These are phyloP conservation scores for Nyctereutes procyonoides DNA, from an alignment of 2,113 vertebrate species.

Conservation along the genomic window DNA sequence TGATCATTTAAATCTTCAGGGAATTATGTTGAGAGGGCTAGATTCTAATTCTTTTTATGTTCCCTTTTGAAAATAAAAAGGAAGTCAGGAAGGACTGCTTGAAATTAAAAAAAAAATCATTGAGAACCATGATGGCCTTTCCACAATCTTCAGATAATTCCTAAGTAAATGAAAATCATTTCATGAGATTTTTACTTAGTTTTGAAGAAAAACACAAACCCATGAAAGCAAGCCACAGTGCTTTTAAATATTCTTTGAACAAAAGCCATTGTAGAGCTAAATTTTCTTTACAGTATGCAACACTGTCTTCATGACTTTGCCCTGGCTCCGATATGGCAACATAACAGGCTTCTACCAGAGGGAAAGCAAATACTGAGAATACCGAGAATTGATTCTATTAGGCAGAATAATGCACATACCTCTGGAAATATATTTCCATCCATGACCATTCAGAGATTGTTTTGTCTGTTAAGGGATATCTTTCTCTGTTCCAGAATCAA, in stretches of 20 bases:
- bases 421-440: background rate
- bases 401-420: background rate
- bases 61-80: background rate
- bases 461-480: background rate
- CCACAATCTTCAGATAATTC: slow-evolving; percentile 16
- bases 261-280: background rate
- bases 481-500: background rate
- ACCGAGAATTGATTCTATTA: background rate
- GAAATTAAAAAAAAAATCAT: background rate
- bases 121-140: background rate
- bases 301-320: background rate
- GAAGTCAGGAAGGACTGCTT: background rate
- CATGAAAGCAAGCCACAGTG: background rate
- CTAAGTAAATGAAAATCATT: background rate
- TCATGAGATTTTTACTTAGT: background rate
- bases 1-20: background rate
- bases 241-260: background rate
- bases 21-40: background rate
- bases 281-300: background rate
- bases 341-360: background rate
- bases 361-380: background rate
- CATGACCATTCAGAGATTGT: background rate
- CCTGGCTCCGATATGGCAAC: background rate
- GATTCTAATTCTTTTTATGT: background rate
- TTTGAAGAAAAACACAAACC: background rate